phyloP scores from a whole-genome alignment of 23 tunicate genomes.

The Phallusia fumigata region DNA sequence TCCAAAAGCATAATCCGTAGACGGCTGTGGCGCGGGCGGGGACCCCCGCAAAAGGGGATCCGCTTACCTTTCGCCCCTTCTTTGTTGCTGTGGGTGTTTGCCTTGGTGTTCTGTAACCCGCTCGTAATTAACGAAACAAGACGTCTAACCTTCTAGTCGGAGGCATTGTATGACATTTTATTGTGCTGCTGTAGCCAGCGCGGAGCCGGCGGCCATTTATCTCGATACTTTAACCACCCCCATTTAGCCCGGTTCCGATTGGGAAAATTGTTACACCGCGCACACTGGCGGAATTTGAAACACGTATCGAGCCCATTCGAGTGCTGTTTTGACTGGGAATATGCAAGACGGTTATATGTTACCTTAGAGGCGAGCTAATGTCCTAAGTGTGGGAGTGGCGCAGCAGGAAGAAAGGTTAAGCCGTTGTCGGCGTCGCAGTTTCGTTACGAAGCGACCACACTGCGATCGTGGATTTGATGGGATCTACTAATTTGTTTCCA shows the following conservation, averaged over 20 bases:
- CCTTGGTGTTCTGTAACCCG: slow-evolving; percentile 12
- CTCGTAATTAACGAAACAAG: slow-evolving; percentile 34
- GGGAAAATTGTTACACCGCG: slow-evolving; percentile 8
- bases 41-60: not conserved
- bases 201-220: slow-evolving; percentile 35
- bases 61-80: slow-evolving; percentile 1
- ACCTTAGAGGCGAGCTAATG: not conserved
- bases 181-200: slow-evolving; percentile 32
- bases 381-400: not conserved
- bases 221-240: slow-evolving; percentile 6
- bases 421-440: not conserved
- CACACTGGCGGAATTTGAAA: not conserved
- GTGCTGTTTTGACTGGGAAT: not conserved
- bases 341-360: not conserved
- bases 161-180: slow-evolving; percentile 15
- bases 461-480: not conserved
- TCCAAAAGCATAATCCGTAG: not conserved
- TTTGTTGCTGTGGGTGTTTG: slow-evolving; percentile 9
- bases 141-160: slow-evolving; percentile 32
- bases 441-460: not conserved
- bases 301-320: not conserved
- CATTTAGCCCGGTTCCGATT: slow-evolving; percentile 8
- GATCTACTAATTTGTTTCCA: not conserved
- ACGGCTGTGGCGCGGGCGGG: not conserved
- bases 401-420: not conserved